These are phyloP conservation scores for Drosophila rufa DNA, from an alignment of 1,140 invertebrate genomes.

Conservation along the genomic window DNA sequence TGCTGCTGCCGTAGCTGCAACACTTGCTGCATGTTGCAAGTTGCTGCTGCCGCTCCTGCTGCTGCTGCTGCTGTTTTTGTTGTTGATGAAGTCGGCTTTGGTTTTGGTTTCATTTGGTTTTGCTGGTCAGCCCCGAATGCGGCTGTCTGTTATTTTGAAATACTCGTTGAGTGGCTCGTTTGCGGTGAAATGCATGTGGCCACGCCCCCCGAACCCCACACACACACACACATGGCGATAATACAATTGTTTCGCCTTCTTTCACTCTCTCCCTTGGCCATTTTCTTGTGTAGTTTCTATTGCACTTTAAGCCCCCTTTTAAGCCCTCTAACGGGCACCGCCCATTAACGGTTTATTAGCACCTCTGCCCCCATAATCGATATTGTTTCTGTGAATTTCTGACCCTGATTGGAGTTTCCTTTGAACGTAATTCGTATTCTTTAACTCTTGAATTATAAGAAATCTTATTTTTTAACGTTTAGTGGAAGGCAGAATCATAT, in stretches of 20 bases:
- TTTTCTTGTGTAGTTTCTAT: conserved; percentile 6
- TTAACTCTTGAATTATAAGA: too few relatives aligned
- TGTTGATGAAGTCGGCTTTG: conserved; percentile 81
- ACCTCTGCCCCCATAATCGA: neutral
- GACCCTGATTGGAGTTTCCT: too few relatives aligned
- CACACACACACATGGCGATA: conserved; percentile 6
- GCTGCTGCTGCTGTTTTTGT: conserved; percentile 52
- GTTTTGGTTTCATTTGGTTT: conserved; percentile 81
- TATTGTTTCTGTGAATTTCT: neutral
- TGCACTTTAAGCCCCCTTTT: conserved; percentile 4
- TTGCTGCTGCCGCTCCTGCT: conserved; percentile 29
- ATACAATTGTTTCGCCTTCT: conserved; percentile 20
- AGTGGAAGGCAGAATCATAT: too few relatives aligned
- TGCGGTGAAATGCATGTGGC: conserved; percentile 77
- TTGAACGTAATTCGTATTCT: too few relatives aligned
- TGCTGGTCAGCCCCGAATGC: conserved; percentile 72
- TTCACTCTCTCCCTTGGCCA: neutral
- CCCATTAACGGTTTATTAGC: neutral
- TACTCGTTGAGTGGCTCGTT: conserved; percentile 81
- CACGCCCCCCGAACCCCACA: conserved; percentile 25
- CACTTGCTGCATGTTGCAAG: conserved; percentile 44
- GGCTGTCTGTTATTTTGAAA: conserved; percentile 81
- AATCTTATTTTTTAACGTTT: too few relatives aligned
- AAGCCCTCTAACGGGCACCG: neutral
- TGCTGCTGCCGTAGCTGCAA: conserved; percentile 37